Conservation (phyloP, 1,140 invertebrate genomes). For the Aphelinus atriplicis region DNA sequence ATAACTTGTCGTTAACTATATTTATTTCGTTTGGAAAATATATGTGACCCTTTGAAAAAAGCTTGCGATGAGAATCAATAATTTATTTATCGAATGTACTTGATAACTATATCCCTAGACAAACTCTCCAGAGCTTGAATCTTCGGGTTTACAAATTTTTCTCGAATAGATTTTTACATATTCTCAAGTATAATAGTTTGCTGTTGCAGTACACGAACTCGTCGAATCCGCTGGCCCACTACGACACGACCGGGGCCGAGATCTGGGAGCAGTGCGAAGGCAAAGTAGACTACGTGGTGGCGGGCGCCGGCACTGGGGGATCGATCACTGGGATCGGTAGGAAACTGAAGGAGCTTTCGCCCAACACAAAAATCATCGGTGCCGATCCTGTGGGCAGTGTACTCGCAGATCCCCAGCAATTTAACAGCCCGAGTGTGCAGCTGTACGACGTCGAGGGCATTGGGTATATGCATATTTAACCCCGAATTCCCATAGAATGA, state of each 20-base stretch:
- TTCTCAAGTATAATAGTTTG: no score
- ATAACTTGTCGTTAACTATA: no score
- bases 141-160: no score
- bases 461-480: slow-evolving; percentile 57
- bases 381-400: slow-evolving; percentile 91
- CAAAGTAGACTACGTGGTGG: slow-evolving; percentile 84
- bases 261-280: slow-evolving; percentile 84
- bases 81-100: no score
- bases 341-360: slow-evolving; percentile 83
- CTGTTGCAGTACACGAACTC: slow-evolving; percentile 81
- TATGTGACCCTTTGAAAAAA: no score
- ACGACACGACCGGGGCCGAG: slow-evolving; percentile 90
- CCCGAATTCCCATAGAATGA: no score
- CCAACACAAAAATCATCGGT: slow-evolving; percentile 77
- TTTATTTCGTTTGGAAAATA: no score
- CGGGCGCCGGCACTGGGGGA: slow-evolving; percentile 89
- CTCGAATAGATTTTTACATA: no score
- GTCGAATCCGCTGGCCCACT: slow-evolving; percentile 93
- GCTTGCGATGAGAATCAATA: no score
- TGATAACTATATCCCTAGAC: no score
- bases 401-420: slow-evolving; percentile 76
- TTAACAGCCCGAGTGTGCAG: slow-evolving; percentile 72
- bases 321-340: slow-evolving; percentile 87
- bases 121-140: no score
- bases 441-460: slow-evolving; percentile 88